These are phyloP conservation scores for Pangasius mekongensis DNA, from an alignment of 2,797 vertebrate genomes.

Conservation along the genomic window DNA sequence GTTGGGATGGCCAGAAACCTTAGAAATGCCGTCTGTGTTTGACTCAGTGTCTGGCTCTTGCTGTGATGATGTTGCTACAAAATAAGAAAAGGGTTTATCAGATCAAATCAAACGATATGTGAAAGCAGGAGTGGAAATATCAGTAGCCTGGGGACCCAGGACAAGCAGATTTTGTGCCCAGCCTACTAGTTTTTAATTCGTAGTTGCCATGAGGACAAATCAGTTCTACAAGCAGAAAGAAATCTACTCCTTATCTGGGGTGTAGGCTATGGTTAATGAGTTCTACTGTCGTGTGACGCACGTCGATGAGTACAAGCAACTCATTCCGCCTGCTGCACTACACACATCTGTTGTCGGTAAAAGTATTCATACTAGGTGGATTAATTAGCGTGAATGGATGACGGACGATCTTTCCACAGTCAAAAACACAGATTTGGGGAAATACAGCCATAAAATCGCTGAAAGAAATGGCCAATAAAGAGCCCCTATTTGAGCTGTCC, in stretches of 20 bases:
- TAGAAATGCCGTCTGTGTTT: constrained; percentile 81
- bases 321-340: background rate
- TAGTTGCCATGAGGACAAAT: too few species aligned
- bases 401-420: background rate
- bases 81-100: background rate
- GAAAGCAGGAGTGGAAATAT: background rate
- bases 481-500: too few species aligned
- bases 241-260: background rate
- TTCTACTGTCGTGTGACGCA: background rate
- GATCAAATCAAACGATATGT: background rate
- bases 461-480: too few species aligned
- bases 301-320: background rate
- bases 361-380: background rate
- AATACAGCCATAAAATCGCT: too few species aligned
- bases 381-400: background rate
- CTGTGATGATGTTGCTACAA: constrained; percentile 89
- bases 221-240: background rate
- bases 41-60: constrained; percentile 90
- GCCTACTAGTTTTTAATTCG: background rate
- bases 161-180: background rate
- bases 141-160: background rate
- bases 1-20: constrained; percentile 79
- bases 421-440: background rate
- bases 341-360: background rate
- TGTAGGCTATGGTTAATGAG: background rate